Evolutionary conservation across 2,797 vertebrate genomes (phyloP).

Genomic region (Cheirogaleus major): DNA sequence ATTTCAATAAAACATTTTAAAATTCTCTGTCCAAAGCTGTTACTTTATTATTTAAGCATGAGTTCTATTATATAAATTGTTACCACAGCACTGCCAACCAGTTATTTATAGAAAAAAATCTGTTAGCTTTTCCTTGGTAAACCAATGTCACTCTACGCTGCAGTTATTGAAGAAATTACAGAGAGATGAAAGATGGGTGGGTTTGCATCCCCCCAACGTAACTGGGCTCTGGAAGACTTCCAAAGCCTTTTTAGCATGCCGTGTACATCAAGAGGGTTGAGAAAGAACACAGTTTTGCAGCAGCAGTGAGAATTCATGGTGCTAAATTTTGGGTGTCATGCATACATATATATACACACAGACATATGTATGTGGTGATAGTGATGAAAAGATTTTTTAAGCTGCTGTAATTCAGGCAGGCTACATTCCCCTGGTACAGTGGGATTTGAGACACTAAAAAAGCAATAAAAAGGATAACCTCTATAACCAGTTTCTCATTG

Average conservation of each 20-base stretch:
- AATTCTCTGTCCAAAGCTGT: conserved; percentile 79
- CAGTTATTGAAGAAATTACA: conserved; percentile 70
- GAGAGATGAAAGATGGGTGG: conserved; percentile 28
- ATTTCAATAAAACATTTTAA: conserved; percentile 80
- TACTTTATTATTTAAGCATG: conserved; percentile 81
- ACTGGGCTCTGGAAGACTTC: conserved; percentile 41
- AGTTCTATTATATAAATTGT: conserved; percentile 78
- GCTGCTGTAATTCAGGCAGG: conserved; percentile 1
- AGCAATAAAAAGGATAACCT: background rate
- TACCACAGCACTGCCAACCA: conserved; percentile 64
- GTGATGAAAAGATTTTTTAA: conserved; percentile 10
- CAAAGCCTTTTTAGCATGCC: conserved; percentile 53
- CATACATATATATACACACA: conserved; percentile 29
- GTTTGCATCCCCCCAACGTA: background rate
- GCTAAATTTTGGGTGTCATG: conserved; percentile 35
- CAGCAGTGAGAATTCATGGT: conserved; percentile 18
- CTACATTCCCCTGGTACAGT: background rate
- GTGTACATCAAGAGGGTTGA: conserved; percentile 23
- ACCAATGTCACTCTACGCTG: conserved; percentile 56
- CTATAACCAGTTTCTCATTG: conserved; percentile 17
- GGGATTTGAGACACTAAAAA: conserved; percentile 30
- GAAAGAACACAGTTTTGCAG: conserved; percentile 57
- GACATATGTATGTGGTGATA: conserved; percentile 37
- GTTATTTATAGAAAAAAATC: conserved; percentile 77
- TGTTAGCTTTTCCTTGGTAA: conserved; percentile 71